Evolutionary conservation across 2,888 invertebrate species (phyloP).

Genomic region (Flabesymbios commensalis): DNA sequence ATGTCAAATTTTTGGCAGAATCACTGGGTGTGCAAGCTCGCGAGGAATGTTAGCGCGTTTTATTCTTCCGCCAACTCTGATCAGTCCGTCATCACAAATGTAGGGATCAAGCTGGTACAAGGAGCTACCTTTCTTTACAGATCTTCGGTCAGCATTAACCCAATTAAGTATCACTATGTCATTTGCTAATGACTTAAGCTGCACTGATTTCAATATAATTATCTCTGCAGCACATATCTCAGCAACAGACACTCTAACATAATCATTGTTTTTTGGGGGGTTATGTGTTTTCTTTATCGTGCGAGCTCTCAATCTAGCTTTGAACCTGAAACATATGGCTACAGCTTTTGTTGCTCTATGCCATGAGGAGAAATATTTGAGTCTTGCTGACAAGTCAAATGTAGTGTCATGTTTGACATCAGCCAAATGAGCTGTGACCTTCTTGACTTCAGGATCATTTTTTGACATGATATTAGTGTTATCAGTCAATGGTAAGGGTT

Average conservation of each 20-base stretch:
- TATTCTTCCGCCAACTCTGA: too few species aligned
- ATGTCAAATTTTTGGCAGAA: constrained; percentile 5
- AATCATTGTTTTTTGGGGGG: not conserved
- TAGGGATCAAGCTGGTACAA: too few species aligned
- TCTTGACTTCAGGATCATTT: too few species aligned
- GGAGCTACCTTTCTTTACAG: too few species aligned
- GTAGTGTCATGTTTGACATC: too few species aligned
- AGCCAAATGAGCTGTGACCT: too few species aligned
- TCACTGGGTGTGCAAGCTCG: constrained; percentile 1
- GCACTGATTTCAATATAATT: not conserved
- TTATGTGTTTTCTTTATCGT: not conserved
- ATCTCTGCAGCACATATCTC: not conserved
- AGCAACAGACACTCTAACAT: not conserved
- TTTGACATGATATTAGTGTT: too few species aligned
- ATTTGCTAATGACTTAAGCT: not conserved
- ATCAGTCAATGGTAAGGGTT: too few species aligned
- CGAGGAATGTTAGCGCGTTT: not conserved
- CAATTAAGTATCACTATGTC: too few species aligned
- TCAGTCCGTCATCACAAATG: too few species aligned
- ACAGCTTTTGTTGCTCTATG: constrained; percentile 7
- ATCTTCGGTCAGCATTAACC: too few species aligned
- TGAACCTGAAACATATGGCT: constrained; percentile 2
- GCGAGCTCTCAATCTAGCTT: not conserved
- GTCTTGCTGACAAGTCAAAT: too few species aligned
- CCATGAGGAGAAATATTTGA: not conserved